Evolutionary conservation across 2,888 invertebrate genomes (phyloP), one percentile per base, ranked within the genome.

Genomic region (Epinotia nisella): DNA sequence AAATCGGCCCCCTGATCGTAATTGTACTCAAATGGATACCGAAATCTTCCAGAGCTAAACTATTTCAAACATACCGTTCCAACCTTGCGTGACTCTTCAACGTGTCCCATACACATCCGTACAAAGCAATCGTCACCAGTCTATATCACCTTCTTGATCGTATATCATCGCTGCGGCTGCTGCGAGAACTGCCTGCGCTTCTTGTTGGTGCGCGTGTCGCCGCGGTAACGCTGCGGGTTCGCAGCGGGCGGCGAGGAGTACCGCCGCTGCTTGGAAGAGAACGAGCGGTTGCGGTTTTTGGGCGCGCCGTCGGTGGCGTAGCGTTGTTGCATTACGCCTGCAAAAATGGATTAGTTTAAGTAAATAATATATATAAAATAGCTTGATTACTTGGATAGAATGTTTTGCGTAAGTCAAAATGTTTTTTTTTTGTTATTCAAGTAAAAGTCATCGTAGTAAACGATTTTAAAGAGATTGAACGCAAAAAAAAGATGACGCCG

Each of bases 301-400:
- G 70, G 65, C 41, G 66, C 60, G 21, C 56, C 53, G 72, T 73
- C 73, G 24, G 45, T 17, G 0, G 72, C 84, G 82, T 85, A 88
- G 29, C 91, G 88, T 77, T 89, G 90, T 76, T 83, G 83, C 84
- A 91, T 90, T 59, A 91, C 91, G 55, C 91, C 90, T 90, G 85
- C 10, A 53, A 68, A 53, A 0, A 1, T 13, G 24, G 5, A 2
- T 10, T 17, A 5, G n/a, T 60, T 24, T 68, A 15, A 67, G 17
- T 19, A 15, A 39, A 39, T 39, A n/a, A n/a, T n/a, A n/a, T n/a
- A n/a, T n/a, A n/a, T n/a, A n/a, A n/a, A n/a, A n/a, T n/a, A n/a
- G n/a, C n/a, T n/a, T 29, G 7, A 1, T 29, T 29, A 0, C 29
- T 7, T 29, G 29, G 29, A 1, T 9, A n/a, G n/a, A n/a, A n/a